Percentiles rank a stretch among this genome's conserved stretches.
Evolutionary conservation across 2,113 vertebrate species (phyloP).

Genomic region (Gobio gobio): DNA sequence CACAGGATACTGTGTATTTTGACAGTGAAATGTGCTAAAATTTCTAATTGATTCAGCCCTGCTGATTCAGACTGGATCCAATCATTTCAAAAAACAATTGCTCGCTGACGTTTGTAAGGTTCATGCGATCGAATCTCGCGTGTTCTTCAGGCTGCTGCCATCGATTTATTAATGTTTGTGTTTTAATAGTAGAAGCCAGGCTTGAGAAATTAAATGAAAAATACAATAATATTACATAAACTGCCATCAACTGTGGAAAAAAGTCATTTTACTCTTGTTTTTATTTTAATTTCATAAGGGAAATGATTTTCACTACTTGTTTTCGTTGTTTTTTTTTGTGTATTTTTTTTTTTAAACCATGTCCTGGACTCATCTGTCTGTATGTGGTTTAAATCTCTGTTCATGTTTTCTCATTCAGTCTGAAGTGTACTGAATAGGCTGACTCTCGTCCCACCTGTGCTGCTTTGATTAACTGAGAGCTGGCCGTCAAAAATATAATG

Average conservation of each 20-base stretch:
- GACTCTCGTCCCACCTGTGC: slow-evolving; percentile 52
- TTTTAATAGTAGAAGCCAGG: background rate
- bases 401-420: slow-evolving; percentile 43
- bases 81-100: background rate
- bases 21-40: background rate
- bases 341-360: background rate
- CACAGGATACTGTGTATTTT: background rate
- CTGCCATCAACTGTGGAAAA: no score
- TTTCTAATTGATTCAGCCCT: background rate
- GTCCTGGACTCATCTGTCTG: slow-evolving; percentile 15
- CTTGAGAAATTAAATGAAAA: background rate
- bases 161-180: background rate
- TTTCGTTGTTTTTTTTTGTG: background rate
- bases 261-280: background rate
- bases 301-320: background rate
- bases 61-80: background rate
- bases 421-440: slow-evolving; percentile 52
- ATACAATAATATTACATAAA: no score
- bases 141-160: background rate
- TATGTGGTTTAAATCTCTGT: slow-evolving; percentile 31
- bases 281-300: background rate
- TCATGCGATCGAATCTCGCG: background rate
- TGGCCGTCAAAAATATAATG: slow-evolving; percentile 64
- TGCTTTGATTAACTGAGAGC: slow-evolving; percentile 53
- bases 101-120: background rate